A percentile compares a stretch with the other conserved stretches of the same genome.
Conservation (phyloP, 2,888 invertebrate genomes). For the Pherbina coryleti region DNA sequence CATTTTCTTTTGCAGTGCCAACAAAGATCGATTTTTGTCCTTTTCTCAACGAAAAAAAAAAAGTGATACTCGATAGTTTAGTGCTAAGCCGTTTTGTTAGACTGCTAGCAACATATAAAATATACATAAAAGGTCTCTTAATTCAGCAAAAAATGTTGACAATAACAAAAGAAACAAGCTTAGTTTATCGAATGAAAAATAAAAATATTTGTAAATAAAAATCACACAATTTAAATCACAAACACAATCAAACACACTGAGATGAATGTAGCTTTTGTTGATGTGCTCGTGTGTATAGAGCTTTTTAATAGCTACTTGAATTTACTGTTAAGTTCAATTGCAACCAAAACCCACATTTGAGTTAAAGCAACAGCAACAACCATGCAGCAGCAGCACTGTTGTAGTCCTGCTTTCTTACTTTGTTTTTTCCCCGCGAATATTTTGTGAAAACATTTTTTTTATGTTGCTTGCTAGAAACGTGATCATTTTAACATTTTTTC, state of each 20-base stretch:
- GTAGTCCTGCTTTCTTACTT: conserved; percentile 37
- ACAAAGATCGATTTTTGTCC: conserved; percentile 9
- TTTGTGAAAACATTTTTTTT: conserved; percentile 6
- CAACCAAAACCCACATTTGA: conserved; percentile 9
- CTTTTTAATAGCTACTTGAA: conserved; percentile 53
- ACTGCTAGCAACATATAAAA: background rate
- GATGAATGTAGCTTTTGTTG: background rate
- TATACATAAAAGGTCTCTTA: conserved; percentile 13
- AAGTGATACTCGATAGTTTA: background rate
- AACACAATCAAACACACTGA: background rate
- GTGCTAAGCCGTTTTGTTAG: background rate
- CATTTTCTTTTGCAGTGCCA: too few species aligned
- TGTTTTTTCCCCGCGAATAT: background rate
- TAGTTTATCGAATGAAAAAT: background rate
- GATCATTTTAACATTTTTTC: conserved; percentile 66
- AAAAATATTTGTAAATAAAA: conserved; percentile 16
- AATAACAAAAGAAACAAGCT: background rate
- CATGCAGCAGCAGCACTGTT: conserved; percentile 30
- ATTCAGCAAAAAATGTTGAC: background rate
- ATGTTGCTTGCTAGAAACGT: conserved; percentile 53
- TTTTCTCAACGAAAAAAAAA: background rate
- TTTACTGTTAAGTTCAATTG: conserved; percentile 52
- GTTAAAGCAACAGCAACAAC: background rate
- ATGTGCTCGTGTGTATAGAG: conserved; percentile 36
- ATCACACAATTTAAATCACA: conserved; percentile 19